A percentile compares a stretch with the other conserved stretches of the same genome.
These are phyloP conservation scores for Plecotus auritus DNA, from an alignment of 2,113 vertebrate genomes.

Conservation along the genomic window DNA sequence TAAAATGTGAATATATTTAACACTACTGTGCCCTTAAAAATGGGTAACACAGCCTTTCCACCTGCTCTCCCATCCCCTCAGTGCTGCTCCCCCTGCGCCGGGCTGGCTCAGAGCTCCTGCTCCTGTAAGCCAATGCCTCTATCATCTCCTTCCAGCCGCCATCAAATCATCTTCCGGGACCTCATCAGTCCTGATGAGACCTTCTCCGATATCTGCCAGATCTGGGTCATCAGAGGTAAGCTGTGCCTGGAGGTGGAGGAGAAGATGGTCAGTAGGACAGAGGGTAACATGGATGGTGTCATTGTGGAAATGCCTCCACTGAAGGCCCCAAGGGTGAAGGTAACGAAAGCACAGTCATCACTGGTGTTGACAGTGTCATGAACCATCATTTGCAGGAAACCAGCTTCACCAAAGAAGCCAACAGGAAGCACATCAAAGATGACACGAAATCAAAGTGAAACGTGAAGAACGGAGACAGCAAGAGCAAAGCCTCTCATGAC, in stretches of 20 bases:
- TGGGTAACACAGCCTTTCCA: not conserved
- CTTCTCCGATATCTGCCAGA: not conserved
- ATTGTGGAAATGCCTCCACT: not conserved
- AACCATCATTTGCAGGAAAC: not conserved
- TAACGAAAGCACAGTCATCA: not conserved
- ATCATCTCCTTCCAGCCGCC: not conserved
- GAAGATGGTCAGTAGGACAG: not conserved
- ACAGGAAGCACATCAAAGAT: not conserved
- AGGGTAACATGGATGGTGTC: not conserved
- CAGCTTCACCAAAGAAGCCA: not conserved
- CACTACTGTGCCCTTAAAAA: not conserved
- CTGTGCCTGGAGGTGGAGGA: not conserved
- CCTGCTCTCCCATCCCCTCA: no score
- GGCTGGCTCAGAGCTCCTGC: not conserved
- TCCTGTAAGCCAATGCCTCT: not conserved
- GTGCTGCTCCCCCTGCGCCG: not conserved
- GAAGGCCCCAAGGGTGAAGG: not conserved
- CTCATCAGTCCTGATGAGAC: not conserved
- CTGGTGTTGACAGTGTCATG: not conserved
- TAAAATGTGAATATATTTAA: not conserved
- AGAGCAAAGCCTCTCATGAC: not conserved
- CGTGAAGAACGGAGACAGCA: not conserved
- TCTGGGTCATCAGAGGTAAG: not conserved
- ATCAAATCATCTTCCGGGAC: rapidly evolving
- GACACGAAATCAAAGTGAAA: not conserved